These are phyloP conservation scores for Morphnarchus princeps DNA, from an alignment of 2,113 vertebrate genomes.

Conservation along the genomic window DNA sequence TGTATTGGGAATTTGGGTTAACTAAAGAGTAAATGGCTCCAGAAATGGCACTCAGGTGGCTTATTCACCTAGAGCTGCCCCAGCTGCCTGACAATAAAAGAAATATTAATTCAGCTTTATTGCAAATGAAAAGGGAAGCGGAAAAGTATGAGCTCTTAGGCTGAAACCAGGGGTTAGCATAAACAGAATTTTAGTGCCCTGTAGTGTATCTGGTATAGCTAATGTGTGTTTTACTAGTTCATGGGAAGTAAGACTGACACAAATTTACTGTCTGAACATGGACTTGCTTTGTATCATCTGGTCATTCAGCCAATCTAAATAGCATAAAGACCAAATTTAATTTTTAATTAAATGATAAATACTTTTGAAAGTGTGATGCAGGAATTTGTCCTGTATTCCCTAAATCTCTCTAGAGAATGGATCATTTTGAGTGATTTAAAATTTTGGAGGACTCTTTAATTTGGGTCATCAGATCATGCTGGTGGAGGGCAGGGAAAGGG, in stretches of 20 bases:
- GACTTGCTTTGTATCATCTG: not conserved
- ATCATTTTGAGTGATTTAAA: not conserved
- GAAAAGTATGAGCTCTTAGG: not conserved
- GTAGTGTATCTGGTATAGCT: not conserved
- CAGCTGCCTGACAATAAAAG: constrained; percentile 17
- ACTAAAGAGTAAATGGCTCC: not conserved
- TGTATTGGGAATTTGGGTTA: constrained; percentile 2
- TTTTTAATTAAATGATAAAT: not conserved
- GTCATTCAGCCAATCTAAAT: not conserved
- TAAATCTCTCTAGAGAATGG: not conserved
- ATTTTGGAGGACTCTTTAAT: not conserved
- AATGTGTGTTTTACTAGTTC: not conserved
- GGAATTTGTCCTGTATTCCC: not conserved
- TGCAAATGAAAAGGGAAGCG: constrained; percentile 11
- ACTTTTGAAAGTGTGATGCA: not conserved
- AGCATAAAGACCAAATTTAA: not conserved
- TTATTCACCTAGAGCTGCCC: not conserved
- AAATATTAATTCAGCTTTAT: constrained; percentile 42
- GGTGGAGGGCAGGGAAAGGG: not conserved
- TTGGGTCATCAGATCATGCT: not conserved
- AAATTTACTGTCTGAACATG: not conserved
- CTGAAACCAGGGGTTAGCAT: not conserved
- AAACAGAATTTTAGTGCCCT: not conserved
- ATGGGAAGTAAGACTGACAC: not conserved
- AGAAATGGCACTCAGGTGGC: constrained; percentile 22